Conservation (phyloP, 2,797 vertebrate species). For the Oceanodroma leucorhoa region DNA sequence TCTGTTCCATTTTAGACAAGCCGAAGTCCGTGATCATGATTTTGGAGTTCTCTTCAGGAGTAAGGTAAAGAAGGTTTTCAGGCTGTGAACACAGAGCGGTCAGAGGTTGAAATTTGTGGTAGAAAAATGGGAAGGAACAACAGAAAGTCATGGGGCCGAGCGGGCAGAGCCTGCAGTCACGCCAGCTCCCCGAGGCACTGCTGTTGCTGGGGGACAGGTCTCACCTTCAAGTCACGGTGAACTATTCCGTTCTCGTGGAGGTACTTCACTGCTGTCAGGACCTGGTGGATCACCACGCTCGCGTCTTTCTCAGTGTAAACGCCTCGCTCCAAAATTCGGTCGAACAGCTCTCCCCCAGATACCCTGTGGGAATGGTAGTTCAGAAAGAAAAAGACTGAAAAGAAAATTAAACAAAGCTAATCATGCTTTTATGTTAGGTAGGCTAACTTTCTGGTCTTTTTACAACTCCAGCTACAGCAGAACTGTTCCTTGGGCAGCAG, state of each 20-base stretch:
- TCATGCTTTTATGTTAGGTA: rapidly evolving
- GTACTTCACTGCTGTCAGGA: slow-evolving; percentile 89
- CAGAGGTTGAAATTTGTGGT: not conserved
- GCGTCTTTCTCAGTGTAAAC: slow-evolving; percentile 94
- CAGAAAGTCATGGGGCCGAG: rapidly evolving
- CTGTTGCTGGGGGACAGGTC: not conserved
- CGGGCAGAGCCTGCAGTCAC: rapidly evolving
- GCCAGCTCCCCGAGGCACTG: not conserved
- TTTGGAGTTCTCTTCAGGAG: slow-evolving; percentile 88
- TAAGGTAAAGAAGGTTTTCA: slow-evolving; percentile 93
- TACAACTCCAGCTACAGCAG: not conserved
- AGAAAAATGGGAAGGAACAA: not conserved
- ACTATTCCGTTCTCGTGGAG: slow-evolving; percentile 91
- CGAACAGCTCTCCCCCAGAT: slow-evolving; percentile 92
- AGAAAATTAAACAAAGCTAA: rapidly evolving
- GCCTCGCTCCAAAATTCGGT: slow-evolving; percentile 89
- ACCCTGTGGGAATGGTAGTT: slow-evolving; percentile 75
- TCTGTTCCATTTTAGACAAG: slow-evolving; percentile 90
- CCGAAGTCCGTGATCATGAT: slow-evolving; percentile 98
- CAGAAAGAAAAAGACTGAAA: not conserved
- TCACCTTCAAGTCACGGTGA: slow-evolving; percentile 92
- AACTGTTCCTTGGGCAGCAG: not conserved
- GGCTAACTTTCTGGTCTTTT: not conserved
- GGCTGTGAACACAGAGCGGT: slow-evolving; percentile 72
- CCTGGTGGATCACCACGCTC: slow-evolving; percentile 88